Evolutionary conservation across 2,113 vertebrate species (phyloP).

Genomic region (Nesospiza acunhae): DNA sequence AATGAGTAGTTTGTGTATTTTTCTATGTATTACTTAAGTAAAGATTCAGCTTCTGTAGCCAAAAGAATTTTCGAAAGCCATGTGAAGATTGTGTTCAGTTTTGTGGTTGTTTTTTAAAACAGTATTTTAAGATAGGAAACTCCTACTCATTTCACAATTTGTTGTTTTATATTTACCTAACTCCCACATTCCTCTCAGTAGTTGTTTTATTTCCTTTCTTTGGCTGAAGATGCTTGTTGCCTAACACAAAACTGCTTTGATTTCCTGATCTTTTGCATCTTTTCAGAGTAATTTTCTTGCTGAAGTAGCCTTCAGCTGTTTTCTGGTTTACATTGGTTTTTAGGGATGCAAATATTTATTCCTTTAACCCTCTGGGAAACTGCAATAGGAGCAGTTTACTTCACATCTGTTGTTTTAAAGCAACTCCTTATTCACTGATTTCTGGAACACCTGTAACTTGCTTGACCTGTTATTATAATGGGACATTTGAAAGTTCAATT

Average conservation of each 20-base stretch:
- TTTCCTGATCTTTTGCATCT: not conserved
- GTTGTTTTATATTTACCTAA: not conserved
- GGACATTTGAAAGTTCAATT: not conserved
- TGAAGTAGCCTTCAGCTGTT: not conserved
- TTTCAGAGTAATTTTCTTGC: not conserved
- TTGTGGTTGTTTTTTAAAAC: not conserved
- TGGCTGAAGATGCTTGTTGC: not conserved
- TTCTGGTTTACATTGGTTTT: not conserved
- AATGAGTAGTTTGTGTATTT: slow-evolving; percentile 15
- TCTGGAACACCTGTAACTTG: not conserved
- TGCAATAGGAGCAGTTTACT: not conserved
- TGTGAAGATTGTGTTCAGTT: not conserved
- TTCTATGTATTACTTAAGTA: not conserved
- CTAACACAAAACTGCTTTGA: not conserved
- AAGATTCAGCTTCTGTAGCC: not conserved
- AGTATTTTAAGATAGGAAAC: not conserved
- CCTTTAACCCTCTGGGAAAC: not conserved
- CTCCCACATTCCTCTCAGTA: not conserved
- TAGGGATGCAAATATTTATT: not conserved
- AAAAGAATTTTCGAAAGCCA: not conserved
- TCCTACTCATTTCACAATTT: not conserved
- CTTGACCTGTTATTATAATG: not conserved
- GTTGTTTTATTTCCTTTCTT: slow-evolving; percentile 25
- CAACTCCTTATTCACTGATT: not conserved
- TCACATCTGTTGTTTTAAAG: not conserved